Percentiles rank a stretch among this genome's conserved stretches.
Conservation (phyloP, 2,888 invertebrate genomes). For the Microdon myrmicae region DNA sequence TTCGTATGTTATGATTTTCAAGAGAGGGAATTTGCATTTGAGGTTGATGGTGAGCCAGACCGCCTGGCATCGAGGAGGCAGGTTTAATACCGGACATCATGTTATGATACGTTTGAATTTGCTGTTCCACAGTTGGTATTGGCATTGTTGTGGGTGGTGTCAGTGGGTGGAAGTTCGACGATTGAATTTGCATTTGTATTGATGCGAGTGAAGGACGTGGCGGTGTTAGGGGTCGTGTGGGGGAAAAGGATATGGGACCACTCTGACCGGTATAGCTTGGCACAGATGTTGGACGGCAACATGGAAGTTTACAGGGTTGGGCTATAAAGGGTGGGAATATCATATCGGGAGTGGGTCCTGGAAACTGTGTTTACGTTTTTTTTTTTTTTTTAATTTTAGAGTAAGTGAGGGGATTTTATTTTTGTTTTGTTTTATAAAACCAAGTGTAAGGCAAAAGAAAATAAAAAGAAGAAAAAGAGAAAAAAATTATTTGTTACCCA, state of each 20-base stretch:
- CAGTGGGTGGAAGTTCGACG: constrained; percentile 44
- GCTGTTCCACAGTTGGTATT: constrained; percentile 26
- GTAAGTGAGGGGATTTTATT: constrained; percentile 9
- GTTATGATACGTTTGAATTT: constrained; percentile 61
- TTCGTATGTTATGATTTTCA: constrained; percentile 38
- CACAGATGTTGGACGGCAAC: constrained; percentile 64
- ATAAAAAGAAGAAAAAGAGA: constrained; percentile 55
- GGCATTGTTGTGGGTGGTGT: constrained; percentile 45
- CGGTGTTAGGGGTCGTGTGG: constrained; percentile 56
- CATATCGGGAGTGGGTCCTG: constrained; percentile 66
- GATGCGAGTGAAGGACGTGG: constrained; percentile 60
- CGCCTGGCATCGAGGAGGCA: constrained; percentile 64
- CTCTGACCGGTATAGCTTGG: constrained; percentile 59
- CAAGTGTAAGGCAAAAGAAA: constrained; percentile 26
- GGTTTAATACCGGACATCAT: constrained; percentile 64
- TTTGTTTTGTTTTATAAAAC: constrained; percentile 27
- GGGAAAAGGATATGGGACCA: constrained; percentile 40
- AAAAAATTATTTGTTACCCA: constrained; percentile 60
- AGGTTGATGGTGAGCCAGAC: constrained; percentile 55
- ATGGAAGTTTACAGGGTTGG: constrained; percentile 64
- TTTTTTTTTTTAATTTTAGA: too few relatives aligned
- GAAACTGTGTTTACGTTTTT: constrained; percentile 58
- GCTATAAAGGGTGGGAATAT: constrained; percentile 66
- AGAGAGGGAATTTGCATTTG: constrained; percentile 27
- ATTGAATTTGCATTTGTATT: constrained; percentile 44